Base-by-base conservation (phyloP, 2,797 vertebrate species). In the Varecia variegata region DNA sequence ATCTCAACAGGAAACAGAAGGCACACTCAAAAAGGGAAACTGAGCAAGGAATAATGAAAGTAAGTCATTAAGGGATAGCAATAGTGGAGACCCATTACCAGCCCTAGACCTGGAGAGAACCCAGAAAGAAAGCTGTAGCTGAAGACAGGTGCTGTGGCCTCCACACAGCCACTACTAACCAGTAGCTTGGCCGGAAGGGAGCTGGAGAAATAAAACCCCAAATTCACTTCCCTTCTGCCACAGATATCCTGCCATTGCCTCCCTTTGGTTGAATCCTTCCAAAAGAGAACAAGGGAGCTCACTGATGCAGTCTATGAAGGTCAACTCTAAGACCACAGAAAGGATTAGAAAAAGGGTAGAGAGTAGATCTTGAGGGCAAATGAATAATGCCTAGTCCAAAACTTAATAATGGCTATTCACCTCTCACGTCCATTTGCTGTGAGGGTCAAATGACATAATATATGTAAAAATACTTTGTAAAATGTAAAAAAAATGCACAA, bases 1-100 rank as follows among this genome's bases (percentile, higher is more conserved):
- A 38, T 79, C 60, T 84, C 32, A 94, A 85, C 9, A 85, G 62
- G 60, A 95, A 96, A 95, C 5, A 79, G 62, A 95, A 90, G 73
- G 65, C 50, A 81, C 25, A 84, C 15, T 93, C 81, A 81, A 82
- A 95, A 80, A 93, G 54, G 54, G 50, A 95, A 87, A 85, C 0
- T 58, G 43, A 90, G 40, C 40, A 93, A 84, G 11, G 21, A 54
- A 84, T 88, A 90, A 76, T 32, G 27, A 90, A 84, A 52, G 43
- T 47, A 88, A 84, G 73, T 65, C 58, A 93, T 74, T 20, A 86
- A 79, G 35, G 18, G 50, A 88, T 60, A 77, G 43, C n/a, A 74
- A 82, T 13, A 95, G 15, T 65, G 35, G 67, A 92, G 76, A 87
- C 7, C 23, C 45, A 83, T 45, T 76, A 50, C 8, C 40, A 94